Percentiles rank a stretch among this genome's conserved stretches.
Evolutionary conservation across 1,140 invertebrate genomes (phyloP).

Genomic region (Pinna nobilis): DNA sequence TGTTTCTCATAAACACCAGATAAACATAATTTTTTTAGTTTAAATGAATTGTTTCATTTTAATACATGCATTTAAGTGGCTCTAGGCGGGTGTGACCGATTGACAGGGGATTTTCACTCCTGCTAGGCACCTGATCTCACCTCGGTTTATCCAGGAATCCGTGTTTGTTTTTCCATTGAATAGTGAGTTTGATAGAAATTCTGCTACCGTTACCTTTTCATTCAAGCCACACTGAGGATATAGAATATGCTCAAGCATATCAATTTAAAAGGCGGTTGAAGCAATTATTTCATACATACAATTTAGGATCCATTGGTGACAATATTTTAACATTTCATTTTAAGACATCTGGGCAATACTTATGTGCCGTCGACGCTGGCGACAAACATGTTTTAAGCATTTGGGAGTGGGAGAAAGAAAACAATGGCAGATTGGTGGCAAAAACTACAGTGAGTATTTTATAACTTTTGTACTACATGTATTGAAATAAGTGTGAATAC

Average conservation of each 20-base stretch:
- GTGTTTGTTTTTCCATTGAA: too few species aligned
- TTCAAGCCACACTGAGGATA: neutral
- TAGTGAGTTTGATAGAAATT: too few species aligned
- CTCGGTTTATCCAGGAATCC: too few species aligned
- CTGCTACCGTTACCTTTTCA: too few species aligned
- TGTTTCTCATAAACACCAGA: too few species aligned
- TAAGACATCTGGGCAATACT: slow-evolving; percentile 75
- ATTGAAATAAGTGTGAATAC: too few species aligned
- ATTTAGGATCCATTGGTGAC: neutral
- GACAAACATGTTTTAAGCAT: slow-evolving; percentile 91
- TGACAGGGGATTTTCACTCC: too few species aligned
- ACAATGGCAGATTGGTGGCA: slow-evolving; percentile 89
- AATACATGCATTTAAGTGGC: too few species aligned
- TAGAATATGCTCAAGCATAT: neutral
- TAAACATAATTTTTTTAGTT: too few species aligned
- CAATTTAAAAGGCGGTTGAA: neutral
- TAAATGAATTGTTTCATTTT: too few species aligned
- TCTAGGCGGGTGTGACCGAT: too few species aligned
- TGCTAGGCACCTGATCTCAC: too few species aligned
- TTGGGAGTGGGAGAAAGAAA: slow-evolving; percentile 84
- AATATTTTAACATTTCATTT: neutral
- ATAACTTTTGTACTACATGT: neutral
- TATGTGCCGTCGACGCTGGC: slow-evolving; percentile 90
- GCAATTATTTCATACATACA: neutral
- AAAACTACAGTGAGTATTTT: slow-evolving; percentile 77